Base-by-base conservation (phyloP, 2,888 invertebrate species). In the Pterostichus madidus region DNA sequence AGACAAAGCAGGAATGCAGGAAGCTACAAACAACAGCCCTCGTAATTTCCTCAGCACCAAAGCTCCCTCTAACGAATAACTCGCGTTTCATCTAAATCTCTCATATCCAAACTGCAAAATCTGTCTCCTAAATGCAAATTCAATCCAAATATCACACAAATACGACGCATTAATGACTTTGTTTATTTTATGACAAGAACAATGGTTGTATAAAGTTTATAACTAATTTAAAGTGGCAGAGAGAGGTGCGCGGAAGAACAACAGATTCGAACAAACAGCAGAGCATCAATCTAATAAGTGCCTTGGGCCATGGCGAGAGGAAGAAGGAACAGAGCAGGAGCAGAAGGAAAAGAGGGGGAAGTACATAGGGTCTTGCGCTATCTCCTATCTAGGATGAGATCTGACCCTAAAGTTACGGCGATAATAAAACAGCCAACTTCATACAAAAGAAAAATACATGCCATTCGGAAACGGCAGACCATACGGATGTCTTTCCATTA, bases 381-480 rank as follows among this genome's bases (percentile, higher is more conserved):
- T 64, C 64, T 49, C 13, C 15, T 71, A 71, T 71, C 68, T 44
- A n/a, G 68, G 39, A 53, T 73, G 80, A 71, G 80, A 81, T 81
- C 81, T 81, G 81, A 81, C 81, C 81, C 75, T 73, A 81, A 81
- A 81, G 75, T 75, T 81, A 81, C 59, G 32, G 46, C 59, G 46
- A 81, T 81, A 75, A 81, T 81, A 75, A 81, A 81, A 75, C 73
- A 81, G 53, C 75, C 15, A 75, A 81, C 75, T 81, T 81, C 71
- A 56, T 73, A 71, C 80, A 75, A 81, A 76, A 81, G 81, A 81
- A 81, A 73, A 81, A 81, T 75, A 17, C 61, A 3, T 46, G 56
- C 35, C 15, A 39, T 77, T 77, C 39, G 56, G 77, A 52, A 44
- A 53, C 46, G 73, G 76, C 35, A 13, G 76, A 31, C 73, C 13